Evolutionary conservation across 2,113 vertebrate genomes (phyloP), one percentile per base, ranked within the genome.

Genomic region (Thymallus thymallus): DNA sequence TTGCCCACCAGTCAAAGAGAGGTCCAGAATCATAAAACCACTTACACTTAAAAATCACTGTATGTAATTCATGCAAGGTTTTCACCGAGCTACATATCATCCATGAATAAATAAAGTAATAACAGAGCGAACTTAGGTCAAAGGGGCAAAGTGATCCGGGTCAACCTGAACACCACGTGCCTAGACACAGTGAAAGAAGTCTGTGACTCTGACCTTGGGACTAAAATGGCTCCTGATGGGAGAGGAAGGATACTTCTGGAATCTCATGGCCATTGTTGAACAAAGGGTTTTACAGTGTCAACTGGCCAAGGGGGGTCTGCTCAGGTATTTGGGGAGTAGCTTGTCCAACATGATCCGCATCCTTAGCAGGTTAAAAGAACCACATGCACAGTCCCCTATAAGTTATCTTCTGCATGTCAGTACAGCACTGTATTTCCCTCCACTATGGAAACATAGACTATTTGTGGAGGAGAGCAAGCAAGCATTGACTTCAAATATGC

Each of bases 201-300:
- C 48, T 30, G 12, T 67, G 46, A 29, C 75, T 64, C 72, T 72
- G 87, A 89, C 91, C 91, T 89, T 82, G 75, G 75, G 58, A 14
- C 86, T 81, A 88, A 92, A 91, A 89, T 89, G 86, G 88, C 92
- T 91, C 91, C 89, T 88, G 92, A 91, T 90, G 91, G 64, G 6
- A 9, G 89, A 89, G 92, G 87, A 86, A 91, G 83, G 88, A 58
- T 20, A 58, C 23, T 22, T 22, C 45, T 24, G 68, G 90, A 93
- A 94, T 94, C 86, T 62, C 78, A 89, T 87, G 84, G 87, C 90
- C 89, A 23, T 76, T 71, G 71, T 73, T 78, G 84, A 91, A 84
- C 76, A 80, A 82, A 84, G 91, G 51, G n/a, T 88, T 75, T 91
- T 91, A 91, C 86, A 87, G 88, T 76, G 72, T 80, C 83, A 83